These are phyloP conservation scores for Haliaeetus leucogaster DNA, from an alignment of 2,113 vertebrate species.

Conservation along the genomic window DNA sequence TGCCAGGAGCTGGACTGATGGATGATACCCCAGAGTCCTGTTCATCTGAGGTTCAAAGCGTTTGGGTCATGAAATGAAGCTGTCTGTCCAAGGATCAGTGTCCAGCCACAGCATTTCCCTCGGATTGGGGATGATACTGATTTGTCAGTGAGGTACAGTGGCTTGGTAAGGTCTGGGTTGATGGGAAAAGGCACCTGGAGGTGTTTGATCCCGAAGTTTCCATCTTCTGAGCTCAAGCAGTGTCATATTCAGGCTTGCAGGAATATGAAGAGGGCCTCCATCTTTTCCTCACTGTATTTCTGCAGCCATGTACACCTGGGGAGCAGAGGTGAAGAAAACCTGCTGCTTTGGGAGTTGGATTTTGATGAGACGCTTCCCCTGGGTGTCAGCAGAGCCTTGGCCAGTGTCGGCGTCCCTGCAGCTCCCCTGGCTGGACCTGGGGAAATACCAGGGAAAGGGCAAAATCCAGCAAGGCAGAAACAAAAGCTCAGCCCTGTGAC, in stretches of 20 bases:
- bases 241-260: background rate
- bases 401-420: fast-evolving
- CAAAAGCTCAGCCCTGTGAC: conserved; percentile 40
- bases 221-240: background rate
- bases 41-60: fast-evolving
- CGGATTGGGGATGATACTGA: background rate
- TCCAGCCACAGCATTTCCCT: background rate
- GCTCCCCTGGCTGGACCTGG: background rate
- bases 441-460: conserved; percentile 10
- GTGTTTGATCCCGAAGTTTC: fast-evolving
- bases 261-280: fast-evolving
- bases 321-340: background rate
- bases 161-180: background rate
- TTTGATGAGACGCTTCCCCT: background rate
- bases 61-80: background rate
- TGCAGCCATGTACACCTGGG: fast-evolving
- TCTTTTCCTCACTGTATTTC: background rate
- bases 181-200: background rate
- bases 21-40: background rate
- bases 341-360: fast-evolving
- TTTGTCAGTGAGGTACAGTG: background rate
- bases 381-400: background rate
- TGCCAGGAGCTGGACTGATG: background rate
- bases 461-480: background rate
- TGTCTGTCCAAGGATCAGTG: background rate